These are phyloP conservation scores for Merops nubicus DNA, from an alignment of 2,113 vertebrate species.

Conservation along the genomic window DNA sequence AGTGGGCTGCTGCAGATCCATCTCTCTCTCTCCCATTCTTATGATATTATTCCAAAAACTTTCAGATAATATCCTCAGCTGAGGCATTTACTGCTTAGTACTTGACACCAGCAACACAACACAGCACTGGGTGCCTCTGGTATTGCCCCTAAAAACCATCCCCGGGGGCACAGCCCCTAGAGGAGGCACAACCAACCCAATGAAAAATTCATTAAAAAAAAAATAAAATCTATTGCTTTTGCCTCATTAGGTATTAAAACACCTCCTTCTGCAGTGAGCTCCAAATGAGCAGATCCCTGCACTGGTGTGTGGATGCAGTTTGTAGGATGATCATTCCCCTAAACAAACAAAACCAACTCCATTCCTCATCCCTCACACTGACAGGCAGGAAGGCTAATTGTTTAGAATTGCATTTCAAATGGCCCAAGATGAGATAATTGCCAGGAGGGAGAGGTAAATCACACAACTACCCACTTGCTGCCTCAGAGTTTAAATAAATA, in stretches of 20 bases:
- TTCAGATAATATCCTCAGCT: no score
- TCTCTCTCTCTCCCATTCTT: not conserved
- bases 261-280: not conserved
- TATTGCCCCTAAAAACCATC: not conserved
- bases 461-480: constrained; percentile 58
- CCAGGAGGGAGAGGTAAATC: constrained; percentile 70
- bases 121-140: not conserved
- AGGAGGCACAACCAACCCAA: not conserved
- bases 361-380: constrained; percentile 30
- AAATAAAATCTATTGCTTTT: not conserved
- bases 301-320: not conserved
- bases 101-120: not conserved
- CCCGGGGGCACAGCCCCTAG: not conserved
- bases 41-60: rapidly evolving
- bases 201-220: not conserved
- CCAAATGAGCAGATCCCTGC: not conserved
- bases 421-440: constrained; percentile 58
- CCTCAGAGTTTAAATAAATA: constrained; percentile 56
- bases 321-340: constrained; percentile 2
- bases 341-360: constrained; percentile 18
- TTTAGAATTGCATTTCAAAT: constrained; percentile 43
- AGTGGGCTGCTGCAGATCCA: not conserved
- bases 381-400: constrained; percentile 69
- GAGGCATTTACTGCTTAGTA: not conserved
- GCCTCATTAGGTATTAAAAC: not conserved